Percentiles rank a stretch among this genome's conserved stretches.
Conservation (phyloP, 2,113 vertebrate species). For the Bubalus kerabau region DNA sequence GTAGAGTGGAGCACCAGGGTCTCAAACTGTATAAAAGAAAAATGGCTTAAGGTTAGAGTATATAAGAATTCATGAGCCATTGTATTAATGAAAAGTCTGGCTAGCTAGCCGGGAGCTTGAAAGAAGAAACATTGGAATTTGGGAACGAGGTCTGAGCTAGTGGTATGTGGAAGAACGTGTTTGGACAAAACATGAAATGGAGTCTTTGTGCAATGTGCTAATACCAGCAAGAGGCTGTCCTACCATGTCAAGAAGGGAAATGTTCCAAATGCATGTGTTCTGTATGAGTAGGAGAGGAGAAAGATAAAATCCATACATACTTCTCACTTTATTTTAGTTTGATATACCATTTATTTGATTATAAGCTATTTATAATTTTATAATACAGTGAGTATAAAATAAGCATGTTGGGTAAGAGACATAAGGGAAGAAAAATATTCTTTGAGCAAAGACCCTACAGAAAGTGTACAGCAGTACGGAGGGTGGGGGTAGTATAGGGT, state of each 20-base stretch:
- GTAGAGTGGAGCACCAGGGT: neutral
- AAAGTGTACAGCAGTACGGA: neutral
- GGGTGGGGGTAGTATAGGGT: neutral
- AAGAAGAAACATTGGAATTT: neutral
- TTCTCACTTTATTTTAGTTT: slow-evolving; percentile 21
- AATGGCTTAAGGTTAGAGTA: neutral
- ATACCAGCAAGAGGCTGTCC: neutral
- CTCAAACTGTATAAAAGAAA: neutral
- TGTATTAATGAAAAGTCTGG: neutral
- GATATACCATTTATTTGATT: slow-evolving; percentile 41
- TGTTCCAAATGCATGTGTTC: neutral
- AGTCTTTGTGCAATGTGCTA: neutral
- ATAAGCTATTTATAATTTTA: slow-evolving; percentile 44
- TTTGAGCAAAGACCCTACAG: neutral
- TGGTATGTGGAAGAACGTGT: neutral
- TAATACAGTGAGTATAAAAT: slow-evolving; percentile 19
- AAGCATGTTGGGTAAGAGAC: slow-evolving; percentile 35
- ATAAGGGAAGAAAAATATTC: neutral
- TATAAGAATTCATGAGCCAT: neutral
- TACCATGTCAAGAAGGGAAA: slow-evolving; percentile 26
- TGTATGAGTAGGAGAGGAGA: neutral
- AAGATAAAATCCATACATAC: slow-evolving; percentile 8
- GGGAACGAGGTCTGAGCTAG: neutral
- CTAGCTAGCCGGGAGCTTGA: neutral
- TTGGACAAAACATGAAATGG: neutral